Conservation (phyloP, 2,888 invertebrate genomes). For the Scaptomyza cyrtandrae region DNA sequence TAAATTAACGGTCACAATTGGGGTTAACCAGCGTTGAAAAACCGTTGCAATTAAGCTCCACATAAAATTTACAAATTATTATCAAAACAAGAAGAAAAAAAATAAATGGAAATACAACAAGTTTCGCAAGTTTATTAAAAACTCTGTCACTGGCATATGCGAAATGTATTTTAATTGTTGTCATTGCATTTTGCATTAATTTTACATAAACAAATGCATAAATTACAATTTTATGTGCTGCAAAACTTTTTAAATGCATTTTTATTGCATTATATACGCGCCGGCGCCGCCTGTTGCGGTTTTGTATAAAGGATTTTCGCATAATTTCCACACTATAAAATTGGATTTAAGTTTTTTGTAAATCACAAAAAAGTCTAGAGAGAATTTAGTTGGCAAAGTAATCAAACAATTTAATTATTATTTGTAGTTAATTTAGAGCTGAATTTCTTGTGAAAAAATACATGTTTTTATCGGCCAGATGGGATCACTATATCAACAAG, state of each 20-base stretch:
- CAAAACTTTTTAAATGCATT: conserved; percentile 40
- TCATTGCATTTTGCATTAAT: conserved; percentile 62
- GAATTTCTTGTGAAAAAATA: conserved; percentile 1
- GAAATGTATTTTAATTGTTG: conserved; percentile 28
- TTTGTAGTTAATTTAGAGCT: neutral
- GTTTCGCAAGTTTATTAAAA: conserved; percentile 69
- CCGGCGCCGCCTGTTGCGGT: conserved; percentile 38
- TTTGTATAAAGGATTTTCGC: conserved; percentile 3
- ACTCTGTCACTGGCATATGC: conserved; percentile 72
- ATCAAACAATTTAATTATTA: neutral
- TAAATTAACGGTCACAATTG: conserved; percentile 70
- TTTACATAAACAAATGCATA: conserved; percentile 71
- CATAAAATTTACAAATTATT: conserved; percentile 48
- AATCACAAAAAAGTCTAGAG: neutral
- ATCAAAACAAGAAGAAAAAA: conserved; percentile 6
- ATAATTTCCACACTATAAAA: neutral
- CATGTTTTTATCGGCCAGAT: too few relatives aligned
- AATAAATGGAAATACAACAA: conserved; percentile 14
- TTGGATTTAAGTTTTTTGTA: neutral
- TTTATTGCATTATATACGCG: conserved; percentile 15
- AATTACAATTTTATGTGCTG: conserved; percentile 62
- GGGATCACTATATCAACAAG: too few relatives aligned
- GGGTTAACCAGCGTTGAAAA: conserved; percentile 78
- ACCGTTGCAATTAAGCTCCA: conserved; percentile 70
- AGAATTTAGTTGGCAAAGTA: neutral